Evolutionary conservation across 2,888 invertebrate species (phyloP), one percentile per base, ranked within the genome.

Genomic region (Euphydryas editha): DNA sequence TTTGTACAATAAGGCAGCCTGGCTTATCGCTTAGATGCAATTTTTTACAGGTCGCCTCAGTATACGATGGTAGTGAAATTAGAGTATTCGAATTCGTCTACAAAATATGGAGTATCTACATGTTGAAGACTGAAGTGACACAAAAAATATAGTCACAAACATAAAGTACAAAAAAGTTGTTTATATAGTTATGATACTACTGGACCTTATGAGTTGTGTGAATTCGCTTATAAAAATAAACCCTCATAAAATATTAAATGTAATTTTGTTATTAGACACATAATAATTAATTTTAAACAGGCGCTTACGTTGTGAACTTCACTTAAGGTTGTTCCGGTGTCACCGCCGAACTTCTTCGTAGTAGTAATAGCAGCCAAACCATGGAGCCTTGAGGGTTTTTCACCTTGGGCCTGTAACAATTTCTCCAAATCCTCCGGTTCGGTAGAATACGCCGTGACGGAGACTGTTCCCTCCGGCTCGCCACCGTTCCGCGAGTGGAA

Each of bases 401-500:
- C 85, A 1, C 90, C 88, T 72, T 90, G 89, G 4, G 76, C 72
- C 57, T 82, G 82, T 71, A 93, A 82, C 60, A 92, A 84, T 37
- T 78, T 79, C 78, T 90, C 86, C 77, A 94, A 80, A 77, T 94
- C 94, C 74, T 87, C 93, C 0, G 95, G 95, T 82, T 95, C 93
- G 71, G 93, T 94, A 58, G 95, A 95, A 85, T 96, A 96, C 72
- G 95, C 94, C 10, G 95, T 95, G 70, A 95, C 94, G 69, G 95
- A 95, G 47, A 96, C 94, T 65, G 95, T 93, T 56, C 95, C 95
- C 58, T 94, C 93, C 0, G 96, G 96, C 79, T 94, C 94, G 54
- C 94, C 90, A 44, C 95, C 96, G 86, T 95, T 95, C 79, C 95
- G 94, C 21, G 95, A 94, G 84, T 95, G 95, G 82, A 93, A 95